phyloP scores from a whole-genome alignment of 2,888 invertebrate species.

The Pterostichus madidus region DNA sequence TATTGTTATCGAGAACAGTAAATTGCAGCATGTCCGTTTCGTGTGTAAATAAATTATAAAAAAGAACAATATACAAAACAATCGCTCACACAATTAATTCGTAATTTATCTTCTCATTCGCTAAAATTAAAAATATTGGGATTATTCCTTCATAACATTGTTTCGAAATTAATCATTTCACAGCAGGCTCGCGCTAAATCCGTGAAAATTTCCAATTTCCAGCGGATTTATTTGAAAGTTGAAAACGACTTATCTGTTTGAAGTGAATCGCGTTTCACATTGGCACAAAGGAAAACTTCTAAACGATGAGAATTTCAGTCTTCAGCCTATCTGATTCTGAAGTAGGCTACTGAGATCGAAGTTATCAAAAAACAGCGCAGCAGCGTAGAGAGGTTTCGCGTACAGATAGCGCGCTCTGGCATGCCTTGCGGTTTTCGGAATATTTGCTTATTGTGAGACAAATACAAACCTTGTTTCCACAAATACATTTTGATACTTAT shows the following conservation, averaged over 20 bases:
- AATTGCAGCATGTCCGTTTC: too few relatives aligned
- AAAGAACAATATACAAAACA: slow-evolving; percentile 10
- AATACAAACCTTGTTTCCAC: not conserved
- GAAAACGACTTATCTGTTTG: slow-evolving; percentile 42
- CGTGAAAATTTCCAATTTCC: slow-evolving; percentile 51
- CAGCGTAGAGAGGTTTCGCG: not conserved
- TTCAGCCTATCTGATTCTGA: slow-evolving; percentile 36
- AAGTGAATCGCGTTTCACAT: slow-evolving; percentile 30
- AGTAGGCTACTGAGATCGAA: slow-evolving; percentile 16
- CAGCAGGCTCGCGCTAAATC: slow-evolving; percentile 6
- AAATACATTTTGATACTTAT: slow-evolving; percentile 15
- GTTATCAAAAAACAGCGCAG: slow-evolving; percentile 37
- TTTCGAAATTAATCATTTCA: slow-evolving; percentile 41
- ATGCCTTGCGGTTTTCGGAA: slow-evolving; percentile 24
- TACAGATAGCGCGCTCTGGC: not conserved
- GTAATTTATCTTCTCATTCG: slow-evolving; percentile 33
- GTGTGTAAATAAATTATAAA: not conserved
- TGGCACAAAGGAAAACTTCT: slow-evolving; percentile 52
- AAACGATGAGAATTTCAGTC: slow-evolving; percentile 35
- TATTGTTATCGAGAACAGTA: too few relatives aligned
- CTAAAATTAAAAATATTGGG: slow-evolving; percentile 18
- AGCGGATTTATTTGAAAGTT: slow-evolving; percentile 32
- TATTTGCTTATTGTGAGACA: slow-evolving; percentile 12
- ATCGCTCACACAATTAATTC: not conserved
- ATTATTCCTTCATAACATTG: slow-evolving; percentile 28